Evolutionary conservation across 2,113 vertebrate species (phyloP), one percentile per base, ranked within the genome.

Genomic region (Istiophorus platypterus): DNA sequence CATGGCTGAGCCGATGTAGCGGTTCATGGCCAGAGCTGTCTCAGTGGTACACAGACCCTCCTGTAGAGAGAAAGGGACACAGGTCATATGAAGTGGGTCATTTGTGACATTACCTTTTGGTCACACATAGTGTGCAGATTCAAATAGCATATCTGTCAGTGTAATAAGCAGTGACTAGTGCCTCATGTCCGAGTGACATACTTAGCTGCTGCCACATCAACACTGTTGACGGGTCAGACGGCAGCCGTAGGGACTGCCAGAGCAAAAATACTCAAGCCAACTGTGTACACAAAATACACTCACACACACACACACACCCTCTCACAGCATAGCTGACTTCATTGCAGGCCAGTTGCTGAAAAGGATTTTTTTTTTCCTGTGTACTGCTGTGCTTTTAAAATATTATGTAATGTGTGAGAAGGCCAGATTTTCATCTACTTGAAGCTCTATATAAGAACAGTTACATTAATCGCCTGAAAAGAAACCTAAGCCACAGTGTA

Each of bases 1-100:
- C 91, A 99, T 96, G 27, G 98, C 97, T 0, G 98, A 96, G 66
- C 98, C 98, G 59, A 99, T 96, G 45, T 98, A 99, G 82, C 98
- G 95, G 74, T 99, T 99, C 85, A 99, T 96, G 0, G 98, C 97
- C 6, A 99, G 95, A 1, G 98, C 97, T 0, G 96, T 96, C 93
- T 99, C 98, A 2, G 98, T 98, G 72, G 97, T 99, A 75, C 98
- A 97, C 4, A 99, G 92, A 54, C 96, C 95, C 85, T 98, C 97
- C 98, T 99, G 92, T 7, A 31, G 59, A 78, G 56, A 85, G 20
- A 84, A 76, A 42, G 29, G 6, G 34, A 31, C 22, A 73, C 20
- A 5, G 31, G 31, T 59, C 69, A 77, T 7, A 11, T 22, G 7
- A 29, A 4, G n/a, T n/a, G n/a, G n/a, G n/a, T n/a, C n/a, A 51